phyloP scores from a whole-genome alignment of 2,113 vertebrate species.

The Ciconia stormi region DNA sequence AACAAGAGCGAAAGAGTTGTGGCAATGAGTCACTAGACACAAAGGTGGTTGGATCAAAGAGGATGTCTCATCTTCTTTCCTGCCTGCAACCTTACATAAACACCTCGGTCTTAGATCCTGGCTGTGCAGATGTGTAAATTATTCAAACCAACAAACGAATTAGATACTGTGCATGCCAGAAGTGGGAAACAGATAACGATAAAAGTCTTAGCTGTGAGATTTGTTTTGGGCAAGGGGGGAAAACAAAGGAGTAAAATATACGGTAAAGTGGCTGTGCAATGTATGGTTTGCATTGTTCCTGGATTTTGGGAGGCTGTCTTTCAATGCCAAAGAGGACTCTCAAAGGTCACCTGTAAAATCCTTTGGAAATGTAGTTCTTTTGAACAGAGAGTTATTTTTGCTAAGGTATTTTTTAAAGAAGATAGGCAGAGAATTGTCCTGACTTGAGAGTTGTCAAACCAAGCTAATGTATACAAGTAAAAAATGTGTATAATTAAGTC shows the following conservation, averaged over 20 bases:
- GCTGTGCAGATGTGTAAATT: conserved; percentile 5
- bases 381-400: neutral
- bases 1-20: neutral
- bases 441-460: neutral
- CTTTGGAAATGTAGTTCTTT: neutral
- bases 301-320: neutral
- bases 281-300: neutral
- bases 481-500: neutral
- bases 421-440: neutral
- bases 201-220: neutral
- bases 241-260: neutral
- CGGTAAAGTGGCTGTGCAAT: neutral
- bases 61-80: neutral
- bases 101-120: neutral
- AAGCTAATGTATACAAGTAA: neutral
- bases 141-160: conserved; percentile 13
- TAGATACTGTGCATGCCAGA: neutral
- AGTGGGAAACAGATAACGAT: neutral
- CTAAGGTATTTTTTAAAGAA: neutral
- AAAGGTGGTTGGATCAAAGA: conserved; percentile 44
- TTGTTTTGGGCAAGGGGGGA: neutral
- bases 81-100: neutral
- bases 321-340: neutral
- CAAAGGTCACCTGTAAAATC: neutral
- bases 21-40: conserved; percentile 29